Base-by-base conservation (phyloP, 2,888 invertebrate genomes). In the Axea sp. region DNA sequence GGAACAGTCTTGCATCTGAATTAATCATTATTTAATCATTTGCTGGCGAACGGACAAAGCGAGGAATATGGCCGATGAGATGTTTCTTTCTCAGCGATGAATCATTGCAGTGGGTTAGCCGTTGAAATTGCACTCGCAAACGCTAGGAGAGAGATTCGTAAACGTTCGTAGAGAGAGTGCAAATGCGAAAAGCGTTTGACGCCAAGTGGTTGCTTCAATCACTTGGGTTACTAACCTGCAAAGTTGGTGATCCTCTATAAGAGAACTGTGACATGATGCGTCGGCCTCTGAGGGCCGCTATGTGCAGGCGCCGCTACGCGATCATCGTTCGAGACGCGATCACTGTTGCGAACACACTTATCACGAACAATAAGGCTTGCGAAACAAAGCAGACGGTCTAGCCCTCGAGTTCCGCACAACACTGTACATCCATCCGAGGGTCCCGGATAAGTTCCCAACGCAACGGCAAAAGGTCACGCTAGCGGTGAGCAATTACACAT, bases 191-290 rank as follows among this genome's bases (percentile, higher is more conserved):
- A n/a, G n/a, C n/a, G n/a, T n/a, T n/a, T n/a, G n/a, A n/a, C n/a
- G n/a, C n/a, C n/a, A n/a, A n/a, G n/a, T n/a, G n/a, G n/a, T n/a
- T n/a, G n/a, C n/a, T n/a, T n/a, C n/a, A n/a, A n/a, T n/a, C n/a
- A n/a, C n/a, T n/a, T n/a, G n/a, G n/a, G 8, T 1, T 1, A 71
- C 88, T 83, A 88, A 91, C 91, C 91, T 91, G 91, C 88, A 90
- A 90, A 89, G 89, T 91, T 88, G 91, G 91, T 85, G 91, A 91
- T 89, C 90, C 89, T 89, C 91, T 89, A 88, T 91, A 90, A 86
- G 91, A 90, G 90, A 91, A 91, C 90, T 91, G 91, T 91, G 91
- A 91, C 91, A 91, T 91, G 90, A 86, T 91, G 90, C 89, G 89
- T 88, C 88, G 89, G 89, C 90, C 90, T 88, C 89, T 85, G 55